These are phyloP conservation scores for Acanthurus leucopareius DNA, from an alignment of 2,797 vertebrate genomes.

Conservation along the genomic window DNA sequence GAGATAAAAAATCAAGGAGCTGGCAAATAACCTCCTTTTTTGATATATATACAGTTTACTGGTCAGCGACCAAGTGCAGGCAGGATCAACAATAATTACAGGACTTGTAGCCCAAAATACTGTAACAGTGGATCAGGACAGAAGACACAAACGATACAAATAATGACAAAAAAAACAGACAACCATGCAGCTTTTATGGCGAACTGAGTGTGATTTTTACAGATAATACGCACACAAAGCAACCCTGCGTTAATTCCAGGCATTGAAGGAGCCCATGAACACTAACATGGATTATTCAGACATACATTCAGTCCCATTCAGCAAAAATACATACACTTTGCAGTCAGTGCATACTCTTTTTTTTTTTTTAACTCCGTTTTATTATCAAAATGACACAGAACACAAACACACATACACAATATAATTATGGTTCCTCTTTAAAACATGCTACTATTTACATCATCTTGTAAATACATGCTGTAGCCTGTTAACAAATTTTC, in stretches of 20 bases:
- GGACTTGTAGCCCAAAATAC: constrained; percentile 60
- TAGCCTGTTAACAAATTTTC: constrained; percentile 82
- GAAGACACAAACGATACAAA: constrained; percentile 48
- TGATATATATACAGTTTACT: constrained; percentile 55
- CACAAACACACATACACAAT: constrained; percentile 87
- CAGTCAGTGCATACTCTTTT: constrained; percentile 82
- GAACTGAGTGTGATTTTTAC: constrained; percentile 50
- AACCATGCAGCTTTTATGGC: constrained; percentile 62
- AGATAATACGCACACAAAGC: constrained; percentile 50
- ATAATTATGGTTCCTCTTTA: constrained; percentile 82
- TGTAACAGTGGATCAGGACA: constrained; percentile 51
- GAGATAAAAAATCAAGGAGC: constrained; percentile 68
- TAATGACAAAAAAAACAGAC: constrained; percentile 42
- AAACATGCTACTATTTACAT: constrained; percentile 94
- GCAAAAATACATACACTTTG: constrained; percentile 84
- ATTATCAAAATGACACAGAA: constrained; percentile 88
- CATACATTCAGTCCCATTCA: constrained; percentile 72
- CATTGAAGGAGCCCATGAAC: constrained; percentile 64
- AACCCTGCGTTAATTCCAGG: constrained; percentile 61
- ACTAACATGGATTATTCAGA: constrained; percentile 68
- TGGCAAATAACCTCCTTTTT: constrained; percentile 53
- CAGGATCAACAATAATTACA: constrained; percentile 46
- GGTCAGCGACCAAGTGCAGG: constrained; percentile 42
- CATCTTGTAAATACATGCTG: constrained; percentile 89
- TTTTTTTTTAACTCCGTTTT: constrained; percentile 73